phyloP scores from a whole-genome alignment of 2,888 invertebrate species.

The Dichetophora obliterata region DNA sequence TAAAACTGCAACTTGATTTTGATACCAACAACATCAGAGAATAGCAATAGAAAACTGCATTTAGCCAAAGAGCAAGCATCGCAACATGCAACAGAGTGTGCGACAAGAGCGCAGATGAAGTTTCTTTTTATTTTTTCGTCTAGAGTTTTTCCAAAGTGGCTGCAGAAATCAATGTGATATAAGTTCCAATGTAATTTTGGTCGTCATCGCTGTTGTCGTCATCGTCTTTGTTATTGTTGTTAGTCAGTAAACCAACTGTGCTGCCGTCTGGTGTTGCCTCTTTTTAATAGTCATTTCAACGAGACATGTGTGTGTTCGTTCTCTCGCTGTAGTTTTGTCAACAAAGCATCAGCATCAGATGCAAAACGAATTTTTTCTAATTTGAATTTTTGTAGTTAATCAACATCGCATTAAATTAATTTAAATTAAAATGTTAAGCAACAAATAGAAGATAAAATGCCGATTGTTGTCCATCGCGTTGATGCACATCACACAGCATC shows the following conservation, averaged over 20 bases:
- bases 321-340: no score
- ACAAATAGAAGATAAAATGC: no score
- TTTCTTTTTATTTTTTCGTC: not conserved
- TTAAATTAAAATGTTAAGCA: no score
- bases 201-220: not conserved
- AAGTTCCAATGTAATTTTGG: not conserved
- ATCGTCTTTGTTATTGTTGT: not conserved
- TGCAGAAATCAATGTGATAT: slow-evolving; percentile 26
- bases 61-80: slow-evolving; percentile 3
- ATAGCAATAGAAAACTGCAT: not conserved
- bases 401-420: no score
- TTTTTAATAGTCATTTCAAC: not conserved
- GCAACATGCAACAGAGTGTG: slow-evolving; percentile 8
- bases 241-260: not conserved
- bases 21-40: not conserved
- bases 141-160: not conserved
- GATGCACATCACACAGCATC: no score
- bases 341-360: not conserved
- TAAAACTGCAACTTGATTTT: not conserved
- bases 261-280: not conserved
- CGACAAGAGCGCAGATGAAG: not conserved
- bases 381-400: no score
- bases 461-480: no score
- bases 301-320: not conserved
- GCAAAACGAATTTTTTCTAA: not conserved